Evolutionary conservation across 2,888 invertebrate genomes (phyloP), one percentile per base, ranked within the genome.

Genomic region (Lithophane ornitopus): DNA sequence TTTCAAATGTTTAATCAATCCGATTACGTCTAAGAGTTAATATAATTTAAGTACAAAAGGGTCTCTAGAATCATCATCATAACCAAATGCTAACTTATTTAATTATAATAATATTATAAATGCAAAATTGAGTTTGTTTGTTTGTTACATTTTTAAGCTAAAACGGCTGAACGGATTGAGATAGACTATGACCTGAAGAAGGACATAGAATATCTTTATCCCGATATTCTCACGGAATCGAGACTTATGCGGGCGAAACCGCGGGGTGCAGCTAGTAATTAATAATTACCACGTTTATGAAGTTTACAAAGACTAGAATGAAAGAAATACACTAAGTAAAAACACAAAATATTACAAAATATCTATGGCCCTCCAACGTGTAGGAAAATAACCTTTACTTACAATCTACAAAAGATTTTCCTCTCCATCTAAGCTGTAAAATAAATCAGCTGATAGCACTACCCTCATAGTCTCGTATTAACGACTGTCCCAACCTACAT

Each of bases 401-500:
- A 52, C 63, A 78, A 78, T 72, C 72, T 80, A 58, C 28, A 54
- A 39, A 73, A 72, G 70, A 81, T 62, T 84, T 74, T 74, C 81
- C 69, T 70, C 73, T 74, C 68, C 81, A 71, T 73, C 46, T 71
- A 71, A 77, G 81, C 81, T 74, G 77, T 84, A 81, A 83, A 83
- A 83, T 84, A 83, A 85, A 84, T 83, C 81, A 84, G 77, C 81
- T 83, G 77, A 71, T 84, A 81, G 71, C 76, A 84, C 73, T 71
- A 84, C 77, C 84, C 81, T 70, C 69, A 85, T 83, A 83, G 83
- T 77, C 84, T 76, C 77, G 81, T 71, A 85, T 85, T 83, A 85
- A 83, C 85, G 83, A 81, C 83, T 84, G 84, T 74, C 74, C 77
- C 70, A 83, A 74, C 83, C 85, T 83, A 84, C 83, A 83, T 83